Evolutionary conservation across 2,113 vertebrate genomes (phyloP).

Genomic region (Passer montanus): DNA sequence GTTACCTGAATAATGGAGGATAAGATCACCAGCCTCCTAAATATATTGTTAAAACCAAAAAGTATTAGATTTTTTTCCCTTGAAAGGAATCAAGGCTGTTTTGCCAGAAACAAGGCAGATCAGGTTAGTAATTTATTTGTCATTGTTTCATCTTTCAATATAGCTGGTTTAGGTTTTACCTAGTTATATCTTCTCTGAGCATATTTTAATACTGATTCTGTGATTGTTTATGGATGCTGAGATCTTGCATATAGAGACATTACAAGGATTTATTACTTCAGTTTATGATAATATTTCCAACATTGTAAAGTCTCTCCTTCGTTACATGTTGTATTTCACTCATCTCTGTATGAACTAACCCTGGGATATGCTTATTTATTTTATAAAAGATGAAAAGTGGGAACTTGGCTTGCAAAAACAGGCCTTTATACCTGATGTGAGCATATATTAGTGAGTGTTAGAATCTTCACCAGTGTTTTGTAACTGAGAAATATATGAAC

Average conservation of each 20-base stretch:
- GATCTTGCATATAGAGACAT: neutral
- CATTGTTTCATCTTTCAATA: neutral
- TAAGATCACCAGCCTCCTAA: neutral
- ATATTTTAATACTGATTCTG: neutral
- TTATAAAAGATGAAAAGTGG: neutral
- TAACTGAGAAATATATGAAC: neutral
- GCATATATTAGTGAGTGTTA: neutral
- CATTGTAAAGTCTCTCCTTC: neutral
- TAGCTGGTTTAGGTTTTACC: neutral
- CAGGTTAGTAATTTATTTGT: neutral
- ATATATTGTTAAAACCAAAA: neutral
- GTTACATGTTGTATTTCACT: conserved; percentile 5
- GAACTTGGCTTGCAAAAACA: neutral
- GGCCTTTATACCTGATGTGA: neutral
- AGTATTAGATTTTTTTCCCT: neutral
- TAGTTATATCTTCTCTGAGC: neutral
- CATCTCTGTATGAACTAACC: neutral
- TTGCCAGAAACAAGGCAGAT: neutral
- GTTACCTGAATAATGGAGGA: neutral
- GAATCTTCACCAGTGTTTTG: neutral
- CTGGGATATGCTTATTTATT: neutral
- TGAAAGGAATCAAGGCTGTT: neutral
- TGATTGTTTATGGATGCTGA: neutral
- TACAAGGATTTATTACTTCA: neutral
- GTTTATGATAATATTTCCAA: neutral